These are phyloP conservation scores for Agrotis puta DNA, from an alignment of 2,888 invertebrate genomes.

Conservation along the genomic window DNA sequence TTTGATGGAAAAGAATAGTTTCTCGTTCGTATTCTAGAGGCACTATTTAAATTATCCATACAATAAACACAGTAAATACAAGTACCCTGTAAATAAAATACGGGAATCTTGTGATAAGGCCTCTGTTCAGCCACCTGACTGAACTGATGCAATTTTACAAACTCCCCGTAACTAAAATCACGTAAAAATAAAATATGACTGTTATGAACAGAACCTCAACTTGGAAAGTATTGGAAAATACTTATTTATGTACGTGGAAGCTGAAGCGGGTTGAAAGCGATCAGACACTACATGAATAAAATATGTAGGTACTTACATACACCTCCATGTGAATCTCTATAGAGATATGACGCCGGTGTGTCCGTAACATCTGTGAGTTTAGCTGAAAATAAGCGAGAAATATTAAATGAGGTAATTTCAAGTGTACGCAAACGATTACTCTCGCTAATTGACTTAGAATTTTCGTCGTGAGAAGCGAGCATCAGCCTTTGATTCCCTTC, in stretches of 20 bases:
- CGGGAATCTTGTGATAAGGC: too few species aligned
- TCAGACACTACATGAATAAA: slow-evolving; percentile 56
- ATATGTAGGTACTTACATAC: slow-evolving; percentile 25
- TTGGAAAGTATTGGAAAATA: slow-evolving; percentile 47
- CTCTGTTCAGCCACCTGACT: not conserved
- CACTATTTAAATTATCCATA: too few species aligned
- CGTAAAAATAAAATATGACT: slow-evolving; percentile 22
- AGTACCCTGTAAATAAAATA: too few species aligned
- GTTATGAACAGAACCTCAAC: slow-evolving; percentile 24
- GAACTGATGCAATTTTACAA: slow-evolving; percentile 15
- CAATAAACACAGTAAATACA: too few species aligned
- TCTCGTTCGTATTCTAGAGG: too few species aligned
- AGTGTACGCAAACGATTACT: slow-evolving; percentile 70
- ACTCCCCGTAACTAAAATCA: not conserved
- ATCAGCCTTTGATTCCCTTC: slow-evolving; percentile 40
- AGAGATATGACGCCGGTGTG: slow-evolving; percentile 20
- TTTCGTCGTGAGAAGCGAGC: slow-evolving; percentile 68
- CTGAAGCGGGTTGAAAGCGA: slow-evolving; percentile 37
- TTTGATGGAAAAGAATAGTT: too few species aligned
- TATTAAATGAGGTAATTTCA: slow-evolving; percentile 32
- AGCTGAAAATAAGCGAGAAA: slow-evolving; percentile 39
- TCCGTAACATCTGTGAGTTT: slow-evolving; percentile 23
- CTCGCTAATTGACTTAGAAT: slow-evolving; percentile 74
- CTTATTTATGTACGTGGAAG: slow-evolving; percentile 36
- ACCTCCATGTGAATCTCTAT: slow-evolving; percentile 5